Evolutionary conservation across 1,140 invertebrate genomes (phyloP).

Genomic region (Drosophila arizonae): DNA sequence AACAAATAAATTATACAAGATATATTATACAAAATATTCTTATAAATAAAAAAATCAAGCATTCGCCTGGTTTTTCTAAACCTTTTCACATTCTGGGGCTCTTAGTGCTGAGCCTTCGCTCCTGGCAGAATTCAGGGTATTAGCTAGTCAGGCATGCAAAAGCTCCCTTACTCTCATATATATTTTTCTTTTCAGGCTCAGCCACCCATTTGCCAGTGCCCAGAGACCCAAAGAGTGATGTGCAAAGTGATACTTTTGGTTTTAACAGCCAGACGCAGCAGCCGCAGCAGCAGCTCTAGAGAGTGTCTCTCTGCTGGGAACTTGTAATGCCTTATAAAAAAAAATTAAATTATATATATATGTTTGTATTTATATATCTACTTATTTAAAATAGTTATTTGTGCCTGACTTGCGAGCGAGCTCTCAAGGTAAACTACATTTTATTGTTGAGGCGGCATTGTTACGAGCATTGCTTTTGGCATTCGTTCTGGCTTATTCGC

Average conservation of each 20-base stretch:
- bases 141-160: background rate
- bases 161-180: background rate
- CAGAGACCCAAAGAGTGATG: conserved; percentile 27
- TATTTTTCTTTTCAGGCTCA: background rate
- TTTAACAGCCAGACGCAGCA: conserved; percentile 22
- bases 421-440: conserved; percentile 81
- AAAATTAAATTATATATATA: conserved; percentile 26
- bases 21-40: too few species aligned
- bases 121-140: too few species aligned
- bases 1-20: too few species aligned
- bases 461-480: conserved; percentile 76
- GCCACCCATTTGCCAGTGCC: conserved; percentile 7
- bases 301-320: conserved; percentile 19
- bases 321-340: conserved; percentile 78
- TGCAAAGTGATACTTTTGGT: conserved; percentile 66
- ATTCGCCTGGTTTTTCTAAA: too few species aligned
- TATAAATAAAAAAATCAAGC: too few species aligned
- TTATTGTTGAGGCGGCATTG: conserved; percentile 80
- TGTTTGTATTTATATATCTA: conserved; percentile 49
- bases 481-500: conserved; percentile 78
- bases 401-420: conserved; percentile 33
- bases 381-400: conserved; percentile 77
- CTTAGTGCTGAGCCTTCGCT: too few species aligned
- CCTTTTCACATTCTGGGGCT: too few species aligned
- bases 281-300: conserved; percentile 8